A percentile compares a stretch with the other conserved stretches of the same genome.
phyloP scores from a whole-genome alignment of 2,797 vertebrate genomes.

The Enteromius trimaculatus region DNA sequence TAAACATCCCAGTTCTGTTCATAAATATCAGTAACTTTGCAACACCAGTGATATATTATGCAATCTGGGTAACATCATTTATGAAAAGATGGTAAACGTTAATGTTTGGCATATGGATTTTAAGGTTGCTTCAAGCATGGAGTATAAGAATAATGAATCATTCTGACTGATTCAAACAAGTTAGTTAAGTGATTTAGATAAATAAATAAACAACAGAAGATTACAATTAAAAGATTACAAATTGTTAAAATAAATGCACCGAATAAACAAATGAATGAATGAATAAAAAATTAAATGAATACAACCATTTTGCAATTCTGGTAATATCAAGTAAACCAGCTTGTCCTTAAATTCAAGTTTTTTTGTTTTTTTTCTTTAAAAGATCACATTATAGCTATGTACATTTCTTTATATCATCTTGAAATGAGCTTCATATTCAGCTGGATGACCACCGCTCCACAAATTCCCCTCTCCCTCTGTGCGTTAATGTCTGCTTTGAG shows the following conservation, averaged over 20 bases:
- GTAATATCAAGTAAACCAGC: no score
- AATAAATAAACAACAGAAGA: no score
- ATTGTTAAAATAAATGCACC: neutral
- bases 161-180: neutral
- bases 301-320: no score
- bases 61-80: neutral
- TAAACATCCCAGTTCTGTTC: neutral
- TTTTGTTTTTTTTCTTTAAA: no score
- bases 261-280: neutral
- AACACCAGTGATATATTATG: conserved; percentile 1
- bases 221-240: no score
- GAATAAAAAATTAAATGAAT: neutral
- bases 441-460: conserved; percentile 38
- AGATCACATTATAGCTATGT: conserved; percentile 43
- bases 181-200: neutral
- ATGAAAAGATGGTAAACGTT: neutral
- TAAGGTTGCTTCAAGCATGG: neutral
- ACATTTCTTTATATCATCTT: conserved; percentile 46
- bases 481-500: conserved; percentile 62
- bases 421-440: conserved; percentile 48
- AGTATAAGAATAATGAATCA: neutral
- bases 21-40: neutral
- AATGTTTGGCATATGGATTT: neutral
- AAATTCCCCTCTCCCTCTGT: conserved; percentile 41
- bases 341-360: no score